A percentile compares a stretch with the other conserved stretches of the same genome.
Evolutionary conservation across 2,113 vertebrate species (phyloP).

Genomic region (Heterochromis multidens): DNA sequence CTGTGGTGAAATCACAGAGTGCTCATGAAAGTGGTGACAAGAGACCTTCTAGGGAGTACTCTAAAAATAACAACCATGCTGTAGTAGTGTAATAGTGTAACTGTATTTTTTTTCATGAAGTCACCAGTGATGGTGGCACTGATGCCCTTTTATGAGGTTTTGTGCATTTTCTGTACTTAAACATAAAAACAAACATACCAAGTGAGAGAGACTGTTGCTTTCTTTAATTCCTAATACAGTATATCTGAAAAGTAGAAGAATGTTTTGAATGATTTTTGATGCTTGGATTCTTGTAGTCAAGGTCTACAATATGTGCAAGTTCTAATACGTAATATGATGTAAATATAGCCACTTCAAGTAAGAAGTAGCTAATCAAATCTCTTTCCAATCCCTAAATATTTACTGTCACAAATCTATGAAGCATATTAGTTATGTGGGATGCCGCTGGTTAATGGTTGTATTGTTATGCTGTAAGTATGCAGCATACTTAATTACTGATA

Average conservation of each 20-base stretch:
- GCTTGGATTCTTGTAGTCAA: no score
- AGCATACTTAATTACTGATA: not conserved
- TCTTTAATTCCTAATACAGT: not conserved
- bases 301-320: not conserved
- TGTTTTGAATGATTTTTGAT: no score
- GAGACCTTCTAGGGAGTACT: not conserved
- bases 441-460: not conserved
- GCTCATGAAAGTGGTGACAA: not conserved
- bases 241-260: not conserved
- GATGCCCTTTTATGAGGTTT: fast-evolving
- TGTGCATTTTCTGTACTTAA: not conserved
- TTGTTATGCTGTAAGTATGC: not conserved
- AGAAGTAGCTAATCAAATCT: not conserved
- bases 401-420: not conserved
- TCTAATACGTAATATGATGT: not conserved
- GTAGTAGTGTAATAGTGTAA: not conserved
- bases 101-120: no score
- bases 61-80: not conserved
- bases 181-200: no score
- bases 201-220: not conserved
- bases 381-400: not conserved
- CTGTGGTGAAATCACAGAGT: not conserved
- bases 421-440: not conserved
- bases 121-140: not conserved
- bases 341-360: not conserved